phyloP scores from a whole-genome alignment of 2,113 vertebrate species.

The Steatornis caripensis region DNA sequence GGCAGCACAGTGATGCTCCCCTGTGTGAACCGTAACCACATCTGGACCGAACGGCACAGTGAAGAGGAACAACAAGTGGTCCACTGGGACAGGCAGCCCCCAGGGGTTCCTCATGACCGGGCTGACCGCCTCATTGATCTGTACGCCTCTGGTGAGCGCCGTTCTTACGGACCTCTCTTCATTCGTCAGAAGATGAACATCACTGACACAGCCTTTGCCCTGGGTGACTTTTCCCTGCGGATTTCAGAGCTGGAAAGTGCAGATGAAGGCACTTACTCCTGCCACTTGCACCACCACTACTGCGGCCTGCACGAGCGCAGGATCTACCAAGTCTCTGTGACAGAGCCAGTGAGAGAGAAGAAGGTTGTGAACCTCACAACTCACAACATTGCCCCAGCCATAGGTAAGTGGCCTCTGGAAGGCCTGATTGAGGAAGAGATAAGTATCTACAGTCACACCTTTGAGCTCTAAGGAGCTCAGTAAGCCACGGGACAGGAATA shows the following conservation, averaged over 20 bases:
- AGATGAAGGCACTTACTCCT: slow-evolving; percentile 90
- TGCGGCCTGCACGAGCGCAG: slow-evolving; percentile 91
- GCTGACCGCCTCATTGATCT: slow-evolving; percentile 91
- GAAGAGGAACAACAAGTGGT: slow-evolving; percentile 95
- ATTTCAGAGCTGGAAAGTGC: slow-evolving; percentile 73
- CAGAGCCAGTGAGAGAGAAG: slow-evolving; percentile 40
- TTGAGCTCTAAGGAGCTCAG: not conserved
- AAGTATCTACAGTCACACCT: not conserved
- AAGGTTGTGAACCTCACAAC: slow-evolving; percentile 64
- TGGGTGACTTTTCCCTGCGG: slow-evolving; percentile 87
- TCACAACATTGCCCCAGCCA: slow-evolving; percentile 11
- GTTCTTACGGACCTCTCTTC: slow-evolving; percentile 85
- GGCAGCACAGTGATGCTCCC: slow-evolving; percentile 81
- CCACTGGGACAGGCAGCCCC: slow-evolving; percentile 91
- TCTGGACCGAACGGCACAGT: slow-evolving; percentile 87
- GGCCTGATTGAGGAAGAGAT: too few species aligned
- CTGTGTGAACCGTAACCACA: slow-evolving; percentile 81
- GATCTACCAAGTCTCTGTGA: slow-evolving; percentile 81
- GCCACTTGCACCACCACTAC: slow-evolving; percentile 96
- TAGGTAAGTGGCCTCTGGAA: not conserved
- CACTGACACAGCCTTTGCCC: slow-evolving; percentile 77
- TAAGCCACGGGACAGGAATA: not conserved
- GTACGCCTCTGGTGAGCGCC: slow-evolving; percentile 90
- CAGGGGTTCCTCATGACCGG: slow-evolving; percentile 84
- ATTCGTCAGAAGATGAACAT: slow-evolving; percentile 87